Percentiles rank a stretch among this genome's conserved stretches.
Evolutionary conservation across 2,113 vertebrate species (phyloP).

Genomic region (Menidia beryllina): DNA sequence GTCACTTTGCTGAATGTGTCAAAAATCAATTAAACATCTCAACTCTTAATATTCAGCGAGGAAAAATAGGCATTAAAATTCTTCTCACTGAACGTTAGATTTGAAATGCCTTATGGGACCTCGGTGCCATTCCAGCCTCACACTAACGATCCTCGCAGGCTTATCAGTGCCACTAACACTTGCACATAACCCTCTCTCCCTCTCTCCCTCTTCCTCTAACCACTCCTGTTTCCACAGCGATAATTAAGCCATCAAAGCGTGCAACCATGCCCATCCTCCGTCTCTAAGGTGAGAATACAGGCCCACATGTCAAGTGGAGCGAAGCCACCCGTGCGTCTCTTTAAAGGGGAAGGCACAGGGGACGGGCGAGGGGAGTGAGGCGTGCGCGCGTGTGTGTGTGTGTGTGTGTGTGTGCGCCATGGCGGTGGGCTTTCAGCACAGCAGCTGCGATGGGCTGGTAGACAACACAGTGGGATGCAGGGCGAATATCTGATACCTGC

Average conservation of each 20-base stretch:
- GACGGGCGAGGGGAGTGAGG: constrained; percentile 38
- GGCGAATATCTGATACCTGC: constrained; percentile 54
- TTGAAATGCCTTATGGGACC: constrained; percentile 65
- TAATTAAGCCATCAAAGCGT: constrained; percentile 84
- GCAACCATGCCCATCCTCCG: constrained; percentile 76
- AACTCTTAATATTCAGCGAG: constrained; percentile 31
- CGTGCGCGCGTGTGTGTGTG: constrained; percentile 9
- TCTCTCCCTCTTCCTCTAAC: constrained; percentile 37
- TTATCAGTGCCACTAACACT: constrained; percentile 68
- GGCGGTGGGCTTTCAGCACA: constrained; percentile 28
- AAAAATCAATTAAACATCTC: constrained; percentile 27
- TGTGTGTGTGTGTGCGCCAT: neutral
- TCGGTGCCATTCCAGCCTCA: constrained; percentile 65
- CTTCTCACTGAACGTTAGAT: constrained; percentile 56
- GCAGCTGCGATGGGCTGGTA: constrained; percentile 58
- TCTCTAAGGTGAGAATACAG: constrained; percentile 80
- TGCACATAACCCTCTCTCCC: constrained; percentile 54
- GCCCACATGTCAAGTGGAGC: constrained; percentile 77
- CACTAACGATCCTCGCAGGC: constrained; percentile 70
- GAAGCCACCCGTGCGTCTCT: constrained; percentile 75
- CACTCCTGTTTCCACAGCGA: constrained; percentile 79
- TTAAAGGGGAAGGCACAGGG: constrained; percentile 74
- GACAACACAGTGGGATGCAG: constrained; percentile 67
- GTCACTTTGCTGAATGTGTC: constrained; percentile 6
- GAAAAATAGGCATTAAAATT: constrained; percentile 52